Conservation (phyloP, 2,888 invertebrate species). For the Ichneumoninae sp. region DNA sequence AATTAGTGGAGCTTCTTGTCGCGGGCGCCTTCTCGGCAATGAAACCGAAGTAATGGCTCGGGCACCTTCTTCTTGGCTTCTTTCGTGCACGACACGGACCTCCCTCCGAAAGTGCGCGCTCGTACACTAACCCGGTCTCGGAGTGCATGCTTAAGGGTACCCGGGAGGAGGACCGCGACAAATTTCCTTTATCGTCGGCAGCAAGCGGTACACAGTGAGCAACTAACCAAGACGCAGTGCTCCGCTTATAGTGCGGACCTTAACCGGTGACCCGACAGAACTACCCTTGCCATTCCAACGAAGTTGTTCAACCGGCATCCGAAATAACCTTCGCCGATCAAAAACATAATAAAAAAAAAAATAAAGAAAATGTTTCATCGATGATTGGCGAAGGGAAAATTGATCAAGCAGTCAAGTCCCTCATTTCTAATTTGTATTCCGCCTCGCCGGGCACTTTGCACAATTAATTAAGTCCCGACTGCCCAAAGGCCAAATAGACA, state of each 20-base stretch:
- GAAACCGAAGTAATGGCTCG: conserved; percentile 33
- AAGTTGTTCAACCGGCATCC: background rate
- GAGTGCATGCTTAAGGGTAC: conserved; percentile 19
- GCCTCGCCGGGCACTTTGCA: too few species aligned
- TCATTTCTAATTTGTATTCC: too few species aligned
- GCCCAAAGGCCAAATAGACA: background rate
- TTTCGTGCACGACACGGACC: conserved; percentile 21
- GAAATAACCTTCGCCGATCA: background rate
- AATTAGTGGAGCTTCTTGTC: conserved; percentile 60
- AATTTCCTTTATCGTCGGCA: conserved; percentile 47
- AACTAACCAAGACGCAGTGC: conserved; percentile 29
- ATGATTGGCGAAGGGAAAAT: background rate
- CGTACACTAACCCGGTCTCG: background rate
- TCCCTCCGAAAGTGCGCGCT: background rate
- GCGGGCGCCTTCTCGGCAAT: conserved; percentile 30
- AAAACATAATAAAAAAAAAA: background rate
- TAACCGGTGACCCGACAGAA: conserved; percentile 6
- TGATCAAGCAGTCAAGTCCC: background rate
- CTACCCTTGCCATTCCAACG: background rate
- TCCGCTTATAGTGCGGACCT: conserved; percentile 5
- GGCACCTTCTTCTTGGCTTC: conserved; percentile 37
- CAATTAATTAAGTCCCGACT: too few species aligned
- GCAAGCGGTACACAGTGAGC: conserved; percentile 15
- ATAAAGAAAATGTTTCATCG: background rate
- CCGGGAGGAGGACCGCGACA: conserved; percentile 31